Evolutionary conservation across 2,113 vertebrate genomes (phyloP).

Genomic region (Mus spicilegus): DNA sequence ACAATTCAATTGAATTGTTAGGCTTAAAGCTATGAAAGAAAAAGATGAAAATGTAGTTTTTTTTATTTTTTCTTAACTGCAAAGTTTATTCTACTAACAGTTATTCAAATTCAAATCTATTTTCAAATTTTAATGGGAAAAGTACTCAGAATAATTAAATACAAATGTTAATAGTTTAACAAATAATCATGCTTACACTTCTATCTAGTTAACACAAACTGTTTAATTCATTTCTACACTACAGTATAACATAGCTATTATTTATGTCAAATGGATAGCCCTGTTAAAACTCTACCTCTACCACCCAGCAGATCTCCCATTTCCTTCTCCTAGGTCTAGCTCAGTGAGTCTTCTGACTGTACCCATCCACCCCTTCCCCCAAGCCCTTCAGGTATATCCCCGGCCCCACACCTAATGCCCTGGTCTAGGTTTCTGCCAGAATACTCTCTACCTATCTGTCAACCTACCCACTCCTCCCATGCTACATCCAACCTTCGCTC

Average conservation of each 20-base stretch:
- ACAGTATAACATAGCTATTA: background rate
- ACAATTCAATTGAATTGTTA: background rate
- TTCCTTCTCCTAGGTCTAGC: background rate
- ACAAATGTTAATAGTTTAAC: conserved; percentile 11
- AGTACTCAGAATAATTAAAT: conserved; percentile 30
- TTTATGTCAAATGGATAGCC: background rate
- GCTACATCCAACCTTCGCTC: background rate
- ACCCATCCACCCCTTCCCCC: background rate
- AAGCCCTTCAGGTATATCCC: background rate
- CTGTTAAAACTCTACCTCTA: background rate
- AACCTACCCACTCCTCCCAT: background rate
- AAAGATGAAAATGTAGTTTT: background rate
- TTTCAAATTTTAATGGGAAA: conserved; percentile 5
- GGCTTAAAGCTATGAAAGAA: background rate
- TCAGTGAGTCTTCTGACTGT: background rate
- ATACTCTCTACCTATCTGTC: background rate
- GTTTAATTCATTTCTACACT: conserved; percentile 15
- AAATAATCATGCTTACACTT: background rate
- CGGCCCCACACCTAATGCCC: background rate
- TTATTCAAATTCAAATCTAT: background rate
- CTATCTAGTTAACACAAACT: background rate
- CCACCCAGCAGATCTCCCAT: background rate
- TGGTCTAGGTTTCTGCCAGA: background rate
- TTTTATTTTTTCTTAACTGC: conserved; percentile 25
- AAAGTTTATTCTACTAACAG: conserved; percentile 22